Conservation (phyloP, 2,888 invertebrate species). For the Timema cristinae region DNA sequence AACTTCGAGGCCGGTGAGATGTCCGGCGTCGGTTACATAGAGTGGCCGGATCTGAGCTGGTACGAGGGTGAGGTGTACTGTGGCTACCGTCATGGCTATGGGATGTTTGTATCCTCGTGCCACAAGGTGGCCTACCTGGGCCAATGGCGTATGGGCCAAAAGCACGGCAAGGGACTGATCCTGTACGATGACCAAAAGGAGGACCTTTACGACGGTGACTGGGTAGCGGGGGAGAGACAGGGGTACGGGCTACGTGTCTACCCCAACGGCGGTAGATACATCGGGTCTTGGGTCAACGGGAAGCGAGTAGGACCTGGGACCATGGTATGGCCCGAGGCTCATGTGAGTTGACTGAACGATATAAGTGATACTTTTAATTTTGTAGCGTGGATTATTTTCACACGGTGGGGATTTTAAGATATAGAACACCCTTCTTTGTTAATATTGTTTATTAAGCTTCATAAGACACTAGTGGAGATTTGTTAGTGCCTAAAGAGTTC, state of each 20-base stretch:
- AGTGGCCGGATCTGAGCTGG: constrained; percentile 54
- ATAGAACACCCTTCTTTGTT: no score
- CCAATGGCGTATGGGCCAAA: constrained; percentile 44
- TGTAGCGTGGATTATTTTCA: no score
- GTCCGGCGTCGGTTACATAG: constrained; percentile 51
- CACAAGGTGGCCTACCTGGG: constrained; percentile 41
- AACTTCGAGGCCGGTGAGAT: constrained; percentile 54
- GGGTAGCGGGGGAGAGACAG: constrained; percentile 44
- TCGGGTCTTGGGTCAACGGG: constrained; percentile 53
- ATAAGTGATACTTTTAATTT: no score
- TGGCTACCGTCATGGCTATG: constrained; percentile 51
- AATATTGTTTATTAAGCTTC: no score
- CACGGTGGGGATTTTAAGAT: no score
- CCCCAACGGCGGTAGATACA: constrained; percentile 52
- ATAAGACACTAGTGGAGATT: no score
- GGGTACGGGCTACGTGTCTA: constrained; percentile 55
- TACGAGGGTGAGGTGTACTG: constrained; percentile 56
- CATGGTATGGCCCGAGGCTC: constrained; percentile 59
- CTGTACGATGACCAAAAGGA: constrained; percentile 23
- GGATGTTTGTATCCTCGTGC: constrained; percentile 34
- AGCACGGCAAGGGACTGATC: constrained; percentile 42
- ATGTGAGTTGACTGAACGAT: constrained; percentile 44
- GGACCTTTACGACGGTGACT: constrained; percentile 47
- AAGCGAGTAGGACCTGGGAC: constrained; percentile 54
- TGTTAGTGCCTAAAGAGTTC: no score